Percentiles rank a stretch among this genome's conserved stretches.
These are phyloP conservation scores for Antechinus flavipes DNA, from an alignment of 2,113 vertebrate genomes.

Conservation along the genomic window DNA sequence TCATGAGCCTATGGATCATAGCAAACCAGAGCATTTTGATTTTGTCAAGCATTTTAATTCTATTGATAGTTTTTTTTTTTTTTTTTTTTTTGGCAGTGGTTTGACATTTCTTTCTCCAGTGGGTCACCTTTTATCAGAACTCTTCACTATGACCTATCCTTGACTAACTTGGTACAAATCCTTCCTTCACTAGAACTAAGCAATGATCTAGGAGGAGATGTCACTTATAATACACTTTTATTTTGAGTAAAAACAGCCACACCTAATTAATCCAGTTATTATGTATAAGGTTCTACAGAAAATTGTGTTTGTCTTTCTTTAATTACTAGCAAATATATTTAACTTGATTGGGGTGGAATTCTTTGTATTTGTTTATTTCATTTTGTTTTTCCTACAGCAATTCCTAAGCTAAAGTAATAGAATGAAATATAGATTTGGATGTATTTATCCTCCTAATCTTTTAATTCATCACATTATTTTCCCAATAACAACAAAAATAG, in stretches of 20 bases:
- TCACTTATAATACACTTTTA: not conserved
- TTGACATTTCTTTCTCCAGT: not conserved
- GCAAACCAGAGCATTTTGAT: not conserved
- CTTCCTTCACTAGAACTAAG: not conserved
- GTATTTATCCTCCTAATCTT: not conserved
- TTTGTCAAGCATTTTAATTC: not conserved
- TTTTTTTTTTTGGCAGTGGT: not conserved
- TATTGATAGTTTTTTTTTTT: not conserved
- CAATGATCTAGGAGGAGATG: not conserved
- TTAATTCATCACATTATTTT: constrained; percentile 41
- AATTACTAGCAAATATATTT: not conserved
- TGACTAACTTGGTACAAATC: not conserved
- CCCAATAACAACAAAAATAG: constrained; percentile 38
- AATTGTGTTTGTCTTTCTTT: not conserved
- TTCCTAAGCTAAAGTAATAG: constrained; percentile 30
- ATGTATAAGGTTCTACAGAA: not conserved
- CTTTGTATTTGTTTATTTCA: not conserved
- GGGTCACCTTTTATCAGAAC: not conserved
- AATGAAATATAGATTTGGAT: not conserved
- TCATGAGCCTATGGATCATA: not conserved
- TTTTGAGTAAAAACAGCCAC: not conserved
- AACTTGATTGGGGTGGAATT: not conserved
- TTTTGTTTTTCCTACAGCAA: not conserved
- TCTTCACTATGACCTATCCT: not conserved
- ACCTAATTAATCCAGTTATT: not conserved